A percentile compares a stretch with the other conserved stretches of the same genome.
These are phyloP conservation scores for Herpetotheres cachinnans DNA, from an alignment of 2,113 vertebrate genomes.

Conservation along the genomic window DNA sequence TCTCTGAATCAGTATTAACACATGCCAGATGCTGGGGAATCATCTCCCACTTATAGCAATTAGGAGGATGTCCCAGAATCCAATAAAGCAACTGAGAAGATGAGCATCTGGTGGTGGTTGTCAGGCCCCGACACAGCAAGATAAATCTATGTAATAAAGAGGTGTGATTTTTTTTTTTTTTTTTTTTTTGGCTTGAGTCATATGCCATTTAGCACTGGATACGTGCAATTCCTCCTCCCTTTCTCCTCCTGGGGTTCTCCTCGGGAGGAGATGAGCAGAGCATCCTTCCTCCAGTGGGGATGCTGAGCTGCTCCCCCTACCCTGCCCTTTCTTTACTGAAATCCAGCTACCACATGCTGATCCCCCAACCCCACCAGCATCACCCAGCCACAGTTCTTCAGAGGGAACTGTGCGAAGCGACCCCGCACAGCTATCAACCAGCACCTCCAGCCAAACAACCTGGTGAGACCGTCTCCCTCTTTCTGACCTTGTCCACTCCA, in stretches of 20 bases:
- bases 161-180: not conserved
- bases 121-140: not conserved
- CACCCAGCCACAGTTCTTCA: not conserved
- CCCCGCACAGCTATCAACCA: not conserved
- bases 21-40: not conserved
- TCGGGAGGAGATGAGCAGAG: not conserved
- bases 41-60: constrained; percentile 21
- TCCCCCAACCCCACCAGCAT: not conserved
- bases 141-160: not conserved
- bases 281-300: not conserved
- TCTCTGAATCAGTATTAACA: not conserved
- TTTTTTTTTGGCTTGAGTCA: not conserved
- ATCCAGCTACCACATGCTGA: not conserved
- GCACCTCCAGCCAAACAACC: not conserved
- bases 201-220: not conserved
- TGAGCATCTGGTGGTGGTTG: not conserved
- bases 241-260: not conserved
- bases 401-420: not conserved
- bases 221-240: not conserved
- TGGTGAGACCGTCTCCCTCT: not conserved
- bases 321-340: not conserved
- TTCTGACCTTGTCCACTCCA: not conserved
- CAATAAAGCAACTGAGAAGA: not conserved
- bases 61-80: constrained; percentile 18
- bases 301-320: not conserved